Evolutionary conservation across 1,140 invertebrate genomes (phyloP), one percentile per base, ranked within the genome.

Genomic region (Drosophila novamexicana): DNA sequence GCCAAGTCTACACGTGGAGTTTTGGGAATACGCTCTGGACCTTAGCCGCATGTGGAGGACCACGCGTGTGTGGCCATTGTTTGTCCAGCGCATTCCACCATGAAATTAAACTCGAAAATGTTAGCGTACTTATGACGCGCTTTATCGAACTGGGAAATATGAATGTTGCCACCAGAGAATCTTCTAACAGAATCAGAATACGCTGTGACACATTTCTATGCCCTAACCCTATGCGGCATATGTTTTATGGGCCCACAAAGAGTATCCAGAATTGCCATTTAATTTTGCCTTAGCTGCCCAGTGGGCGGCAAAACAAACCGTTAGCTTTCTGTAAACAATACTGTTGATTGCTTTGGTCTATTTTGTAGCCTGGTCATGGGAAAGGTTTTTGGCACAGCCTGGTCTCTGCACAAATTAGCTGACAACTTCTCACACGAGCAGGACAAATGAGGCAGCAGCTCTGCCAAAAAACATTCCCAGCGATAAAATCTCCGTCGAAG

Each of bases 91-190:
- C 81, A 65, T 18, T 68, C 68, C 65, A 72, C 76, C 90, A 81
- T 91, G 90, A 91, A 91, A 91, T 91, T 91, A 91, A 91, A 91
- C 79, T 77, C 70, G 53, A 57, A 54, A 72, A 79, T 63, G 61
- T 49, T 44, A 90, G 76, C 84, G 68, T 76, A 77, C 65, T 77
- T 34, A 52, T 49, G 66, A 65, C 34, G 22, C 37, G 14, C 9
- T 7, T 44, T 58, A 16, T 56, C 65, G 56, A 70, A 74, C 78
- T 84, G 82, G 82, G 82, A 86, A 79, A 73, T 82, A 59, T 63
- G 71, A 49, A 50, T 64, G 54, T 34, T 44, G 75, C 22, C 79
- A 32, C 52, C 16, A 7, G 58, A 68, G 65, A 49, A 44, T 32
- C 2, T 45, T 16, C 14, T 9, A 12, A 18, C 6, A 16, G 14